Evolutionary conservation across 2,888 invertebrate species (phyloP).

Genomic region (Ephialtes manifestator): DNA sequence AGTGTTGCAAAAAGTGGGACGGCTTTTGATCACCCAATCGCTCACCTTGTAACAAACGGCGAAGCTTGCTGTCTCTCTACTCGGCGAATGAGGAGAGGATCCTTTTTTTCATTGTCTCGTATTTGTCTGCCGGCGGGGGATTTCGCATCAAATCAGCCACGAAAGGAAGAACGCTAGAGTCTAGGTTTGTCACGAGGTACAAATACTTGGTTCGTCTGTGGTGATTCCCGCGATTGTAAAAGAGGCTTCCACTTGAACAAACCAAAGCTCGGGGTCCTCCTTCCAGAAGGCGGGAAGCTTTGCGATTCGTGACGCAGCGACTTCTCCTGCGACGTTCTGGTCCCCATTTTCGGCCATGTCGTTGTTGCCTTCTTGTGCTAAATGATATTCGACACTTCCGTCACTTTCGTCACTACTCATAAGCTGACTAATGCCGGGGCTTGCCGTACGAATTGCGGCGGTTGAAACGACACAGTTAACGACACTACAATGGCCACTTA

Average conservation of each 20-base stretch:
- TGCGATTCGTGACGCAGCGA: background rate
- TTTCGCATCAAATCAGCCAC: slow-evolving; percentile 63
- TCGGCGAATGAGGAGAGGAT: slow-evolving; percentile 64
- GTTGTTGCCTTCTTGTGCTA: background rate
- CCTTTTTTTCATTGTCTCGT: slow-evolving; percentile 56
- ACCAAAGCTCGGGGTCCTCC: slow-evolving; percentile 65
- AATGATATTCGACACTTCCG: background rate
- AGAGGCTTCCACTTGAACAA: slow-evolving; percentile 66
- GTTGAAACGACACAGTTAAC: background rate
- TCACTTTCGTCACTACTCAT: background rate
- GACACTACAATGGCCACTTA: background rate
- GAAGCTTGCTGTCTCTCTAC: slow-evolving; percentile 43
- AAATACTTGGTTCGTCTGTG: slow-evolving; percentile 61
- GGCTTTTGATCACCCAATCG: slow-evolving; percentile 70
- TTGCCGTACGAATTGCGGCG: background rate
- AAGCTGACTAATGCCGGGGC: background rate
- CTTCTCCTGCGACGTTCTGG: background rate
- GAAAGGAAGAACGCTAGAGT: slow-evolving; percentile 54
- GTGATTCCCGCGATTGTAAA: slow-evolving; percentile 57
- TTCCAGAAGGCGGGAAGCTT: slow-evolving; percentile 70
- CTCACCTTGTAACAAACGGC: slow-evolving; percentile 46
- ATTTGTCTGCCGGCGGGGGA: slow-evolving; percentile 56
- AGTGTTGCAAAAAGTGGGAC: slow-evolving; percentile 65
- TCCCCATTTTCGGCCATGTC: background rate
- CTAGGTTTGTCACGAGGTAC: slow-evolving; percentile 55